These are phyloP conservation scores for Mallotus villosus DNA, from an alignment of 2,797 vertebrate genomes.

Conservation along the genomic window DNA sequence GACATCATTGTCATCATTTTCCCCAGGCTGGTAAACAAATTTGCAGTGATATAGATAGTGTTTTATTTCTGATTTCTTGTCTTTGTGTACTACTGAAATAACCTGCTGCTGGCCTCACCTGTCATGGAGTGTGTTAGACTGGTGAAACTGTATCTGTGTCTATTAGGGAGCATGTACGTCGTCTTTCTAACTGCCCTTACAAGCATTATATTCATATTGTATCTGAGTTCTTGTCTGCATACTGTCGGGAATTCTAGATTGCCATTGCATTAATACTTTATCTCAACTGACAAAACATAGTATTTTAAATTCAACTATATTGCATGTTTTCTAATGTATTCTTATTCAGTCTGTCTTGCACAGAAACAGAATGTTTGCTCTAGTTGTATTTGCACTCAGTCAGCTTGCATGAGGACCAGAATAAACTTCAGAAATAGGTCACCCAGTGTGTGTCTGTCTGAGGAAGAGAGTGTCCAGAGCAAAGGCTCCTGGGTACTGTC, in stretches of 20 bases:
- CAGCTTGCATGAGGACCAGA: constrained; percentile 42
- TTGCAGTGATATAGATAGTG: no score
- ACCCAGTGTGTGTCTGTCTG: constrained; percentile 56
- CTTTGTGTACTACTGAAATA: background rate
- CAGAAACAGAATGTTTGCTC: background rate
- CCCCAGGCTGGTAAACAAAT: no score
- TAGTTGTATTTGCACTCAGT: constrained; percentile 14
- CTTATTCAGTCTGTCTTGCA: background rate
- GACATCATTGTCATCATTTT: no score
- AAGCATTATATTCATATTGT: no score
- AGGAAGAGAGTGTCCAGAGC: background rate
- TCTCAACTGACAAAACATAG: background rate
- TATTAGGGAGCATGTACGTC: background rate
- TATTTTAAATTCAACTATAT: background rate
- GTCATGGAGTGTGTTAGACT: background rate
- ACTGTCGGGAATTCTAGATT: background rate
- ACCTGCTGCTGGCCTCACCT: background rate
- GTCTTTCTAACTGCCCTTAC: no score
- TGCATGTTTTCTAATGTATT: background rate
- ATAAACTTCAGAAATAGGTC: constrained; percentile 66
- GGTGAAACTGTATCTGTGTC: background rate
- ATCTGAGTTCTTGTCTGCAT: background rate
- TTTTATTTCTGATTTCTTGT: background rate
- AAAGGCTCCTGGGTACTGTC: background rate
- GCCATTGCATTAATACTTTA: background rate